Base-by-base conservation (phyloP, 2,888 invertebrate genomes). In the Argyresthia albistria region DNA sequence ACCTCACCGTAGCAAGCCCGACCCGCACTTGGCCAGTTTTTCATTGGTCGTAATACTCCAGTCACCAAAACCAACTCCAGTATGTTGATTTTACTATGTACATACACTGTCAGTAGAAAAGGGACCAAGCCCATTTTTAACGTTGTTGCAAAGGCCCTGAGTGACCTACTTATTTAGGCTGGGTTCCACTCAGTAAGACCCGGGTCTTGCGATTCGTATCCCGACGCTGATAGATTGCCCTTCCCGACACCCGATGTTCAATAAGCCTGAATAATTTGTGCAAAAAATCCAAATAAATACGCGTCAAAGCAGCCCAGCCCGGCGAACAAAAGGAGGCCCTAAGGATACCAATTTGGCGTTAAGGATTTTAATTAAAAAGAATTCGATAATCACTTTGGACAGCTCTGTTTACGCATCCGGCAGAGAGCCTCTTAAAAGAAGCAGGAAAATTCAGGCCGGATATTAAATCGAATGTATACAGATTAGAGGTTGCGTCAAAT, bases 261-360 rank as follows among this genome's bases (percentile, higher is more conserved):
- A 78, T 76, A 78, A 76, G 71, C 73, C 65, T 75, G 73, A 74
- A 79, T 76, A 78, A 78, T 76, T 77, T 72, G 67, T 62, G 66
- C 63, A 69, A 76, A 76, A 78, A 76, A 71, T 67, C 65, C 64
- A 62, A 70, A 73, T 67, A 73, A 73, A 73, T 68, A 67, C 60
- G 59, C 7, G 9, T 56, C 46, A 53, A 62, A 65, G 65, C 25
- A 25, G 63, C 62, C 62, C n/a, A n/a, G n/a, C n/a, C 59, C 61
- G 53, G 51, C 56, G 62, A 66, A 73, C 70, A 72, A 71, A 72
- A 66, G 61, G 62, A 61, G 58, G 25, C 25, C 25, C 6, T 25
- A 25, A 25, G 60, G 63, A 63, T 66, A 66, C 65, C 68, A 67
- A 73, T 70, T 73, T 66, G 61, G 61, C 60, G 66, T 61, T 65